These are phyloP conservation scores for Cephalopholis sonnerati DNA, from an alignment of 2,113 vertebrate genomes.

Conservation along the genomic window DNA sequence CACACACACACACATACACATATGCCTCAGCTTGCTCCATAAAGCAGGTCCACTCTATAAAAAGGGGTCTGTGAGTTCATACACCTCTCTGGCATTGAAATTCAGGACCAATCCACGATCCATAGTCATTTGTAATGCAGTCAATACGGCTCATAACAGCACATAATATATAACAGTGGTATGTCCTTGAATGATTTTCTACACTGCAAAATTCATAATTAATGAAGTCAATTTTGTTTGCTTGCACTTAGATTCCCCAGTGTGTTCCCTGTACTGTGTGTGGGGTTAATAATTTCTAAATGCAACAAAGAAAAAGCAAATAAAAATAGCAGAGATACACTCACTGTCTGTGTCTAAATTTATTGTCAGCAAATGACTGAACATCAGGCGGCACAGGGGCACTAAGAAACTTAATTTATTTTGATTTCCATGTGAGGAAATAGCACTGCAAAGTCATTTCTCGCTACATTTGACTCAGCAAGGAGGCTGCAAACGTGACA, in stretches of 20 bases:
- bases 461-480: constrained; percentile 35
- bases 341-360: background rate
- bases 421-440: background rate
- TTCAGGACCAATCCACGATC: constrained; percentile 8
- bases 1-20: constrained; percentile 9
- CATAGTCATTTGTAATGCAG: background rate
- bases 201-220: constrained; percentile 17
- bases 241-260: background rate
- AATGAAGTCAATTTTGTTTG: constrained; percentile 1
- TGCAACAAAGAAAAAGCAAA: background rate
- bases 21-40: background rate
- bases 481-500: background rate
- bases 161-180: background rate
- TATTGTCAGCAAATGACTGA: background rate
- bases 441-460: background rate
- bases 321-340: background rate
- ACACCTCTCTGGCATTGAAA: constrained; percentile 7
- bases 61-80: background rate
- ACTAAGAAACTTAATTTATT: background rate
- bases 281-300: constrained; percentile 5
- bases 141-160: constrained; percentile 34
- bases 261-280: background rate
- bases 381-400: background rate
- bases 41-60: constrained; percentile 10
- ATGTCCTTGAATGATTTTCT: constrained; percentile 18